phyloP scores from a whole-genome alignment of 1,140 invertebrate species.

The Ditylenchus dipsaci region DNA sequence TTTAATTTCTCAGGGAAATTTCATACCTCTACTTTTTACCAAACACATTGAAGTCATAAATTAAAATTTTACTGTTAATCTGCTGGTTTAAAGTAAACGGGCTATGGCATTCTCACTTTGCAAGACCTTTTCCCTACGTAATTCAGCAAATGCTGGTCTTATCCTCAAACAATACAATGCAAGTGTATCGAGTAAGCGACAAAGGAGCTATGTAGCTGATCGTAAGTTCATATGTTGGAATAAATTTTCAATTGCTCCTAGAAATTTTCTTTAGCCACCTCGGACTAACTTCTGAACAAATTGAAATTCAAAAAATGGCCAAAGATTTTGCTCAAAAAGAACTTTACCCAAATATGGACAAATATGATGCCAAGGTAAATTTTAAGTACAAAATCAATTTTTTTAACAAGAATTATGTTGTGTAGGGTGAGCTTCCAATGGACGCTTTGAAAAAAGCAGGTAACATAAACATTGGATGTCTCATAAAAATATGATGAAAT shows the following conservation, averaged over 20 bases:
- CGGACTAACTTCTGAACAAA: constrained; percentile 64
- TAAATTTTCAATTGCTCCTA: background rate
- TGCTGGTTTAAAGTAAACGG: no score
- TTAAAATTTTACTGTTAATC: no score
- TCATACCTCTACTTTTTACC: no score
- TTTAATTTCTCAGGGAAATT: no score
- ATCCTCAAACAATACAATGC: no score
- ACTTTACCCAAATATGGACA: constrained; percentile 65
- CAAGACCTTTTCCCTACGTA: no score
- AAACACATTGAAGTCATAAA: no score
- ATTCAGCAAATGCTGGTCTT: no score
- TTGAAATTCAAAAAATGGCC: constrained; percentile 64
- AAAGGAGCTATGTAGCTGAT: constrained; percentile 6
- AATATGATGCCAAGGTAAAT: constrained; percentile 65
- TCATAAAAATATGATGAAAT: no score
- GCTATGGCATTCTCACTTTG: no score
- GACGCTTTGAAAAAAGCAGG: constrained; percentile 59
- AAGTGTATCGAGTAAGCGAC: background rate
- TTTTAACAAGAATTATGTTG: background rate
- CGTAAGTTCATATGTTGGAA: constrained; percentile 8
- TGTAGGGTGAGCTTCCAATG: constrained; percentile 60
- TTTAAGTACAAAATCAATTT: constrained; percentile 7
- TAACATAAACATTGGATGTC: no score
- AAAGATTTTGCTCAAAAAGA: constrained; percentile 65
- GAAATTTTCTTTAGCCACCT: constrained; percentile 57